Conservation (phyloP, 2,113 vertebrate species). For the Myotis lucifugus region DNA sequence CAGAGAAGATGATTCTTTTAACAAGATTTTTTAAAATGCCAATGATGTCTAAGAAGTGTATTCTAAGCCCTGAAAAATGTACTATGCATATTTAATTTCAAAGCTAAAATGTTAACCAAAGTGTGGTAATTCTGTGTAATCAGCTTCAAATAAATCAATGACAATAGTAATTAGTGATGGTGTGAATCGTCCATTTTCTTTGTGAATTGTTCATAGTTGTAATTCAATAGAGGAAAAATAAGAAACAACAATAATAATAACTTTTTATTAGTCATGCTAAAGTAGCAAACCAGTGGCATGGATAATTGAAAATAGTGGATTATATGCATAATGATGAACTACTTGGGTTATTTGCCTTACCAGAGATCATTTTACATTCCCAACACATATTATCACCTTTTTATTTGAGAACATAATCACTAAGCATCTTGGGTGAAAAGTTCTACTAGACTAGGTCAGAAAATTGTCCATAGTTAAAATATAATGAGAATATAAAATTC, state of each 20-base stretch:
- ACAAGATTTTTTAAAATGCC: conserved; percentile 45
- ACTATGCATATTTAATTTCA: conserved; percentile 65
- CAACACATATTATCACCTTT: conserved; percentile 61
- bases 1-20: conserved; percentile 50
- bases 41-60: conserved; percentile 50
- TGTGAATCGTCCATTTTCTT: conserved; percentile 66
- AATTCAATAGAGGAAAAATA: conserved; percentile 73
- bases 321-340: conserved; percentile 76
- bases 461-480: conserved; percentile 1
- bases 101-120: conserved; percentile 64
- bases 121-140: conserved; percentile 54
- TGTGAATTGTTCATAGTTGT: conserved; percentile 72
- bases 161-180: conserved; percentile 71
- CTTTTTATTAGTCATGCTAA: conserved; percentile 78
- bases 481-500: conserved; percentile 11
- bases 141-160: conserved; percentile 76
- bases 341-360: conserved; percentile 51
- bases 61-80: conserved; percentile 47
- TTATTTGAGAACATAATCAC: conserved; percentile 58
- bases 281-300: conserved; percentile 72
- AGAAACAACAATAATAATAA: conserved; percentile 78
- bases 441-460: conserved; percentile 44
- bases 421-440: conserved; percentile 34
- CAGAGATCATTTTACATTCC: conserved; percentile 63
- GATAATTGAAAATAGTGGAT: conserved; percentile 74